phyloP scores from a whole-genome alignment of 2,113 vertebrate species.

The Tetrax tetrax region DNA sequence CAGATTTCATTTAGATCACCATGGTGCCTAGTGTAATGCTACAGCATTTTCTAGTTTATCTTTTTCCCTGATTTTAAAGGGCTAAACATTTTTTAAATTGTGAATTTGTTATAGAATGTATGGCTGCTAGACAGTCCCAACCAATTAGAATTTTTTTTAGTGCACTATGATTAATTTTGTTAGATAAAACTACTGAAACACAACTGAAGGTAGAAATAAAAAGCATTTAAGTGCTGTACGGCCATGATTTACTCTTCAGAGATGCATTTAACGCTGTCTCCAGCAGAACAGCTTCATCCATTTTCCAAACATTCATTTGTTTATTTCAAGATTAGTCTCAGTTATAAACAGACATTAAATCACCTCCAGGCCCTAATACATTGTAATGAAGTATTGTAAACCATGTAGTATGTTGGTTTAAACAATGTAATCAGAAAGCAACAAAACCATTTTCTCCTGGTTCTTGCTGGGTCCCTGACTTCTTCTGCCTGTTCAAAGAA shows the following conservation, averaged over 20 bases:
- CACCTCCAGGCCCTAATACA: constrained; percentile 70
- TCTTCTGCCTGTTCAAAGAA: constrained; percentile 65
- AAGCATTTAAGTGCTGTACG: constrained; percentile 50
- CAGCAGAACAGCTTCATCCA: constrained; percentile 55
- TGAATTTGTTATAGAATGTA: constrained; percentile 9
- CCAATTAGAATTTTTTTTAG: constrained; percentile 31
- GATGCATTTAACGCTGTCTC: constrained; percentile 62
- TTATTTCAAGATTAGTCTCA: constrained; percentile 73
- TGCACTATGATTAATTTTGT: constrained; percentile 40
- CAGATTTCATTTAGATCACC: constrained; percentile 69
- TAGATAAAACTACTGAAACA: constrained; percentile 58
- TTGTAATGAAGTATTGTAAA: constrained; percentile 79
- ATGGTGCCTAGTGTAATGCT: constrained; percentile 36
- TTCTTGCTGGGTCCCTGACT: constrained; percentile 58
- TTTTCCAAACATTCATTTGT: constrained; percentile 75
- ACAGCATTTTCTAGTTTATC: constrained; percentile 40
- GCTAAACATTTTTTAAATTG: constrained; percentile 28
- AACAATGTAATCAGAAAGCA: constrained; percentile 78
- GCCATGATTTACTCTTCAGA: constrained; percentile 54
- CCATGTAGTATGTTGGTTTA: constrained; percentile 76
- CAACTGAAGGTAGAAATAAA: constrained; percentile 59
- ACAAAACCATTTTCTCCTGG: constrained; percentile 67
- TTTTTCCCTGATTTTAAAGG: neutral
- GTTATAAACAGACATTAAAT: constrained; percentile 78
- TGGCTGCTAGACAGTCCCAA: neutral